These are phyloP conservation scores for Cebidichthys violaceus DNA, from an alignment of 2,113 vertebrate species.

Conservation along the genomic window DNA sequence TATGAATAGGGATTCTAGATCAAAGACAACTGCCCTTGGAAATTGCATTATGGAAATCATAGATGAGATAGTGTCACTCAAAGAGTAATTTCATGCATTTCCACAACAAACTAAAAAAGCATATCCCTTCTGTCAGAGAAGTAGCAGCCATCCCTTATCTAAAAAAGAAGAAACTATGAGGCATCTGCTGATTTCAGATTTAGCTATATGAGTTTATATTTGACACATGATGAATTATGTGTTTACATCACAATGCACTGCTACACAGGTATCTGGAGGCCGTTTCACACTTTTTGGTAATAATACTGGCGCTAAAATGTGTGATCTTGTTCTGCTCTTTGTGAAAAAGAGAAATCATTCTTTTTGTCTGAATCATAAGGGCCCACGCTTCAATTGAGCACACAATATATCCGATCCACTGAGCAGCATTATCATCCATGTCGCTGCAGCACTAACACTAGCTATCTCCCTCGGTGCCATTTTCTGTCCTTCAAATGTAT, in stretches of 20 bases:
- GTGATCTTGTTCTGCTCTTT: constrained; percentile 46
- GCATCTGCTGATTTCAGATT: constrained; percentile 63
- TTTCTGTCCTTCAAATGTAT: constrained; percentile 75
- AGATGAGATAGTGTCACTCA: constrained; percentile 81
- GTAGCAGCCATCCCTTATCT: constrained; percentile 58
- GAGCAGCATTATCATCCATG: constrained; percentile 70
- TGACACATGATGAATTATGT: constrained; percentile 57
- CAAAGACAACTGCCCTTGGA: constrained; percentile 81
- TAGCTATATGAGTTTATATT: constrained; percentile 53
- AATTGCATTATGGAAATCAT: constrained; percentile 82
- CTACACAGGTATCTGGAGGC: constrained; percentile 30
- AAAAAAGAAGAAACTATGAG: constrained; percentile 39
- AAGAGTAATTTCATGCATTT: constrained; percentile 74
- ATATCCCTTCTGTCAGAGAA: constrained; percentile 47
- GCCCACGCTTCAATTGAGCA: constrained; percentile 56
- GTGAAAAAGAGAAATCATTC: constrained; percentile 53
- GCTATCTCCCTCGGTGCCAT: constrained; percentile 70
- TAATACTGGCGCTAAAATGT: constrained; percentile 48
- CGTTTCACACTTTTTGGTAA: constrained; percentile 32
- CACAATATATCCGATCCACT: constrained; percentile 58
- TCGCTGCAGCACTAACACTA: constrained; percentile 61
- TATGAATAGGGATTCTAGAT: constrained; percentile 78
- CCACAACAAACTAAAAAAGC: constrained; percentile 71
- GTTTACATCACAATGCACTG: constrained; percentile 43
- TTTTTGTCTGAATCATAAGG: constrained; percentile 53